A percentile compares a stretch with the other conserved stretches of the same genome.
Evolutionary conservation across 2,888 invertebrate species (phyloP).

Genomic region (Agrochola circellaris): DNA sequence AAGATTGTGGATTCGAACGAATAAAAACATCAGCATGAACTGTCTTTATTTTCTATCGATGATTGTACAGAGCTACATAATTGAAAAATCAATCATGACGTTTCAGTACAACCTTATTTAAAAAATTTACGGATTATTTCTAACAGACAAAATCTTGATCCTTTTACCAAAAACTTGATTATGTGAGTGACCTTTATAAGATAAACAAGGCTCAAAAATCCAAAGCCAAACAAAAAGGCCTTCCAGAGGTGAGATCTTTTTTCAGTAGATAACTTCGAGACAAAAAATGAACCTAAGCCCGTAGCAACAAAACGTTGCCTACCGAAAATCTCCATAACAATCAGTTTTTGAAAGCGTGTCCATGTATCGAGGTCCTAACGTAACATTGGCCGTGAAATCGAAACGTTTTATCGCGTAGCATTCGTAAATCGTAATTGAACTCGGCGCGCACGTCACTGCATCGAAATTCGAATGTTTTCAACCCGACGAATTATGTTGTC

Average conservation of each 20-base stretch:
- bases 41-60: not conserved
- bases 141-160: not conserved
- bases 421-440: constrained; percentile 61
- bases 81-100: not conserved
- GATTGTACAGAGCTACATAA: not conserved
- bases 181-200: too few relatives aligned
- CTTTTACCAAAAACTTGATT: not conserved
- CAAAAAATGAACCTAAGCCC: constrained; percentile 1
- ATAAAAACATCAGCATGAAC: not conserved
- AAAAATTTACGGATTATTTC: not conserved
- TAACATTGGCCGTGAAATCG: constrained; percentile 66
- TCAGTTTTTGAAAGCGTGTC: constrained; percentile 20
- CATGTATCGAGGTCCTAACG: constrained; percentile 42
- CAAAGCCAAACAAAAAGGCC: not conserved
- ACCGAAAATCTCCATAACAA: constrained; percentile 21
- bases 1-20: constrained; percentile 13
- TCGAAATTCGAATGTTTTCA: constrained; percentile 23
- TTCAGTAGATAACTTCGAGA: not conserved
- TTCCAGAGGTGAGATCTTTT: not conserved
- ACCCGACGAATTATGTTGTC: constrained; percentile 34
- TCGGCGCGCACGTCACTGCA: constrained; percentile 44
- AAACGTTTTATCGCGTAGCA: constrained; percentile 51
- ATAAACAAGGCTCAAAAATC: constrained; percentile 12
- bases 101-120: not conserved
- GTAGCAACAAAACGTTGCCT: not conserved